Base-by-base conservation (phyloP, 2,113 vertebrate genomes). In the Bambusicola thoracicus region DNA sequence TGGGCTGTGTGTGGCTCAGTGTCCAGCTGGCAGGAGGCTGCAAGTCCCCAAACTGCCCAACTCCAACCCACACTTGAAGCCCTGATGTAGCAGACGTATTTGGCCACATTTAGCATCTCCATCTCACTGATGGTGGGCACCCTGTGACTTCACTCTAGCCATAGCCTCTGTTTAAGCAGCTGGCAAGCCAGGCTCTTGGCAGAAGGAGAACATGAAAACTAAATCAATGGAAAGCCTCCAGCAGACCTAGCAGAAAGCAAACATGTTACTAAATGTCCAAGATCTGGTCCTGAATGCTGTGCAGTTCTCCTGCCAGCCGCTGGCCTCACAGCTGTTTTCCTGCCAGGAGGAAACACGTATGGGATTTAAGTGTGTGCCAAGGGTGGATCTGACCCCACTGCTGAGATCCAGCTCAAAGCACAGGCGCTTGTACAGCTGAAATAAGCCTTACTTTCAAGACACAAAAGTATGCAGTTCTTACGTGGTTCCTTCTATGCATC, bases 1-100 rank as follows among this genome's bases (percentile, higher is more conserved):
- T 0, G 3, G 38, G 15, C 7, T 36, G n/a, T 0, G 3, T 0
- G 0, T 5, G 13, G 32, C 34, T 15, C 22, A 63, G 46, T 11
- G 38, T 21, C 13, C 38, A 70, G 34, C 62, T 43, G 6, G 16
- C 2, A 36, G 48, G 18, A 49, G 7, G 7, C 36, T 77, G 25
- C 29, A 73, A 20, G 36, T 30, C 30, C 18, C 46, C 89, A 58
- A 38, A 17, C 61, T 70, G 41, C 55, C 67, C 61, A 66, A 55
- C 51, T 44, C 38, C 34, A 20, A 68, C 18, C 29, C 67, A 67
- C 25, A 15, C n/a, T 10, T 0, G 0, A 41, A 63, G 21, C 34
- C 14, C 1, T 10, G 13, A 13, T 25, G 14, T 55, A 66, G 49
- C 3, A 63, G n/a, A 83, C 14, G 9, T 0, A 4, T 24, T 18